These are phyloP conservation scores for Bujurquina vittata DNA, from an alignment of 2,113 vertebrate genomes.

Conservation along the genomic window DNA sequence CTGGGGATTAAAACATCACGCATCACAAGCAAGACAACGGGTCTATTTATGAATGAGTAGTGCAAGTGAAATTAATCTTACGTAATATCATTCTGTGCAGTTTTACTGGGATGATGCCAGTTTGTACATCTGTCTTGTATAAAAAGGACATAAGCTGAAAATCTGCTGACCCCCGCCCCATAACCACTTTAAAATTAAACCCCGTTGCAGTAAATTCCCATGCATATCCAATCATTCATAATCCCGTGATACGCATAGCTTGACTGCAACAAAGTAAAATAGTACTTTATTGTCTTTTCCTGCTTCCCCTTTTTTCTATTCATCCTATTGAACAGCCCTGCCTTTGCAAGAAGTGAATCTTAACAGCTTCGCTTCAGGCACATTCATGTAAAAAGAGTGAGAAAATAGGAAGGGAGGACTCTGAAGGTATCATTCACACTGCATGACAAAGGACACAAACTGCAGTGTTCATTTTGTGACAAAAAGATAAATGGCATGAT, in stretches of 20 bases:
- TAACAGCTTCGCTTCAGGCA: slow-evolving; percentile 28
- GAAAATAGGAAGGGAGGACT: background rate
- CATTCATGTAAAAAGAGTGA: slow-evolving; percentile 5
- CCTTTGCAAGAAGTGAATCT: slow-evolving; percentile 5
- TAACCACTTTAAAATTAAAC: background rate
- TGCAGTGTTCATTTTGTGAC: background rate
- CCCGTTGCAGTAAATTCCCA: background rate
- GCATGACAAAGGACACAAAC: background rate
- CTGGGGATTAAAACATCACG: background rate
- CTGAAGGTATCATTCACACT: slow-evolving; percentile 5
- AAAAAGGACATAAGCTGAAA: background rate
- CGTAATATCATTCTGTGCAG: background rate
- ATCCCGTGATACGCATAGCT: background rate
- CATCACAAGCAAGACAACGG: background rate
- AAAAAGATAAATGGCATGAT: background rate
- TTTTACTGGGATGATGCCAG: background rate
- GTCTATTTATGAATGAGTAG: background rate
- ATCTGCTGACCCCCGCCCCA: background rate
- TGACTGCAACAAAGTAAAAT: background rate
- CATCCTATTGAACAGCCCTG: slow-evolving; percentile 3
- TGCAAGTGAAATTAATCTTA: background rate
- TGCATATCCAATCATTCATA: background rate
- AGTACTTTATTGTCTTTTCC: slow-evolving; percentile 1
- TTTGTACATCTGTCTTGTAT: background rate
- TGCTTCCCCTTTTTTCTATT: background rate